Base-by-base conservation (phyloP, 2,797 vertebrate species). In the Danio tinwini region DNA sequence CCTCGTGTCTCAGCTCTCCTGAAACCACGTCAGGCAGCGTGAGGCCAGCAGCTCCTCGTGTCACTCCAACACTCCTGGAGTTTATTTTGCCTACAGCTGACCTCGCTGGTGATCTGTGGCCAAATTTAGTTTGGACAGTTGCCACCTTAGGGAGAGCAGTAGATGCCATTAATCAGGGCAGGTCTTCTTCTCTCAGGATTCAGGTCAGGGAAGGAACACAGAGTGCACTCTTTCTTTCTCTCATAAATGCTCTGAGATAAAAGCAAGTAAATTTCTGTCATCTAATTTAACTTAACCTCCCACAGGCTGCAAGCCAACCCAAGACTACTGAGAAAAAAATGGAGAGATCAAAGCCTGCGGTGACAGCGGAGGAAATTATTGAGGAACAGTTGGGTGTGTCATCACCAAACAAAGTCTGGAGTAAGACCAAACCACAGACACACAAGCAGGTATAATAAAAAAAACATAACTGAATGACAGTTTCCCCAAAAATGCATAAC, bases 121-220 rank as follows among this genome's bases (percentile, higher is more conserved):
- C 87, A 88, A 86, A 86, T 89, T 87, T 87, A 85, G 84, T 85
- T 88, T 90, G 87, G 87, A 88, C 81, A 77, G 84, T 82, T 87
- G 86, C 85, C 88, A 88, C 80, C 83, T 85, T 71, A 77, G 74
- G 68, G 82, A 83, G 85, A 84, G 82, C 44, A 78, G 55, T 59
- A 81, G 77, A 83, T 82, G 74, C 78, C 79, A 88, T 89, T 86
- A 86, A 86, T 88, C 86, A 88, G 72, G 68, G 78, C 55, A 84
- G 74, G 86, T 85, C 82, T 69, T 81, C 84, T 84, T 69, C 83
- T 82, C 70, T 81, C 77, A 81, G 82, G 83, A 85, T 87, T 80
- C 84, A 81, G 85, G 84, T 86, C 84, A 79, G 85, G 62, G 64
- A 78, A 78, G 84, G 83, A 85, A 82, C 69, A 58, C 65, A 40